Conservation (phyloP, 2,113 vertebrate genomes). For the Grallaria varia region DNA sequence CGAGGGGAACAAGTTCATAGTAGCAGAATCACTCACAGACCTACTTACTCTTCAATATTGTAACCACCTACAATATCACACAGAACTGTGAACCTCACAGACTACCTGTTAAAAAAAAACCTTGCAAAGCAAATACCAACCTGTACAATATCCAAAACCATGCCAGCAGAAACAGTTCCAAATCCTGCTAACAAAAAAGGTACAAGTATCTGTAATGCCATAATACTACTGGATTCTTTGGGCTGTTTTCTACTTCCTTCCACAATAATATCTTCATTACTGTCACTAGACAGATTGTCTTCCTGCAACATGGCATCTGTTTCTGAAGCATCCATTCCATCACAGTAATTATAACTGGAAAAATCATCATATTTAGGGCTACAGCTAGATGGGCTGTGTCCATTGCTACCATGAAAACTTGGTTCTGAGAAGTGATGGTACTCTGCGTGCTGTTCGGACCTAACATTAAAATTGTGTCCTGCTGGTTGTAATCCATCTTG, state of each 20-base stretch:
- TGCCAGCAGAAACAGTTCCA: conserved; percentile 94
- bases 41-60: background rate
- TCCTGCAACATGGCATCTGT: conserved; percentile 85
- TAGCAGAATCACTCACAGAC: background rate
- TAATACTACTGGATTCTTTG: conserved; percentile 88
- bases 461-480: conserved; percentile 72
- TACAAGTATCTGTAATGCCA: conserved; percentile 91
- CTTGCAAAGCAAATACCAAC: conserved; percentile 71
- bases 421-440: conserved; percentile 82
- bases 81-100: background rate
- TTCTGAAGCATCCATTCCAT: conserved; percentile 79
- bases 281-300: conserved; percentile 49
- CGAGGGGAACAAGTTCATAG: background rate
- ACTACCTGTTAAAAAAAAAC: background rate
- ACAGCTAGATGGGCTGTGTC: conserved; percentile 73
- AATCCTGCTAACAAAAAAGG: conserved; percentile 95
- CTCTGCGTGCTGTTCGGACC: conserved; percentile 79
- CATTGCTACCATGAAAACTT: conserved; percentile 67
- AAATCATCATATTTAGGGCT: conserved; percentile 76
- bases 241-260: conserved; percentile 76
- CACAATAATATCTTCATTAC: conserved; percentile 65
- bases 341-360: conserved; percentile 75
- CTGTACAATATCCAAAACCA: conserved; percentile 97
- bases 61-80: background rate
- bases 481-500: conserved; percentile 73